phyloP scores from a whole-genome alignment of 1,140 invertebrate genomes.

The Hylaeus volcanicus region DNA sequence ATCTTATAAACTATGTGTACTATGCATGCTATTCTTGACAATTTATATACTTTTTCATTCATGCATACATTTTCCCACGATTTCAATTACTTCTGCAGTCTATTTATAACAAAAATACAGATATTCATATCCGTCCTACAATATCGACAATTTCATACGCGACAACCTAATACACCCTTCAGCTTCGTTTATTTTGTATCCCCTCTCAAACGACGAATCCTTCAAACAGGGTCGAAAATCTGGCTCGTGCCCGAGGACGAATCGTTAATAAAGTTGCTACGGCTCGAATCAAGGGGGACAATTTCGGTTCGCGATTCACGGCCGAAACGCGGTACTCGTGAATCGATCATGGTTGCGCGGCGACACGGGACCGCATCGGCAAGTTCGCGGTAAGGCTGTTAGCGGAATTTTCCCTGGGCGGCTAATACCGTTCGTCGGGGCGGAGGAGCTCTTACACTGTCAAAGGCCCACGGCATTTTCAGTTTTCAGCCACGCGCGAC shows the following conservation, averaged over 20 bases:
- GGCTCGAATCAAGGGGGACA: background rate
- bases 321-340: background rate
- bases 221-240: background rate
- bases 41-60: no score
- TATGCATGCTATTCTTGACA: no score
- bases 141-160: no score
- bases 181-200: no score
- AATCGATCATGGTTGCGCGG: slow-evolving; percentile 18
- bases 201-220: no score
- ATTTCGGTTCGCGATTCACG: background rate
- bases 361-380: background rate
- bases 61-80: no score
- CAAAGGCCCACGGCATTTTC: slow-evolving; percentile 69
- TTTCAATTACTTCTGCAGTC: no score
- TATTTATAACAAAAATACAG: no score
- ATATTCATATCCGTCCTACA: no score
- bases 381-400: slow-evolving; percentile 41
- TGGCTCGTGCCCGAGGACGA: background rate
- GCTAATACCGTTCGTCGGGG: slow-evolving; percentile 31
- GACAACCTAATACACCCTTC: no score
- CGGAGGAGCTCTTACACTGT: slow-evolving; percentile 42
- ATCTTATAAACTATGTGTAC: no score
- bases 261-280: background rate
- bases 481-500: slow-evolving; percentile 74
- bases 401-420: slow-evolving; percentile 40